Percentiles rank a stretch among this genome's conserved stretches.
These are phyloP conservation scores for Eulemur albifrons DNA, from an alignment of 2,797 vertebrate species.

Conservation along the genomic window DNA sequence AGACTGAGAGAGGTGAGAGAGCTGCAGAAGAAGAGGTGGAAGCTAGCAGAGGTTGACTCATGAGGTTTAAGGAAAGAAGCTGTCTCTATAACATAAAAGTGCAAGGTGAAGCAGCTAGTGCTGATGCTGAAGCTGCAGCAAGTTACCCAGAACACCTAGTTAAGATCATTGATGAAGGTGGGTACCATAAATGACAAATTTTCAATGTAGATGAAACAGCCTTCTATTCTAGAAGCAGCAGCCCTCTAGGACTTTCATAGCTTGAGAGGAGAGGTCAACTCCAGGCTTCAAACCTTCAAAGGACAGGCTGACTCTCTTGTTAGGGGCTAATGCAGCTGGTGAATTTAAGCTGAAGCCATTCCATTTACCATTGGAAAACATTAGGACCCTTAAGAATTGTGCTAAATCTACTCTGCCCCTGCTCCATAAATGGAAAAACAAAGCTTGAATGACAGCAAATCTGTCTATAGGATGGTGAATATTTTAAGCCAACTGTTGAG, in stretches of 20 bases:
- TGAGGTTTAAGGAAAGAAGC: neutral
- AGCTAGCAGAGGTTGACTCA: neutral
- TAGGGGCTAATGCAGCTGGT: neutral
- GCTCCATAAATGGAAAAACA: neutral
- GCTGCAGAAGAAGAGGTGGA: neutral
- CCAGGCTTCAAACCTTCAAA: neutral
- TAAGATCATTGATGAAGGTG: neutral
- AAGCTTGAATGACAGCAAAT: neutral
- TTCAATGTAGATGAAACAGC: neutral
- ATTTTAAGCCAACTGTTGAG: neutral
- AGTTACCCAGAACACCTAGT: neutral
- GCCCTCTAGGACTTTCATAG: neutral
- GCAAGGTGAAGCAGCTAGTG: neutral
- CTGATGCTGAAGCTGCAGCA: neutral
- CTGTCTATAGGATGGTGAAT: neutral
- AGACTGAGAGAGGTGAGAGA: neutral
- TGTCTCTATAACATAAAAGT: neutral
- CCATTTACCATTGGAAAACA: neutral
- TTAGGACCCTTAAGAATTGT: neutral
- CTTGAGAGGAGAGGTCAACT: neutral
- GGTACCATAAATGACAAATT: neutral
- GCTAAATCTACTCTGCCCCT: neutral
- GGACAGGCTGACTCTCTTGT: neutral
- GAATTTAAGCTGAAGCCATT: neutral
- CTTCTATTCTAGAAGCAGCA: neutral